Percentiles rank a stretch among this genome's conserved stretches.
Conservation (phyloP, 2,888 invertebrate genomes). For the Phengaris arion region DNA sequence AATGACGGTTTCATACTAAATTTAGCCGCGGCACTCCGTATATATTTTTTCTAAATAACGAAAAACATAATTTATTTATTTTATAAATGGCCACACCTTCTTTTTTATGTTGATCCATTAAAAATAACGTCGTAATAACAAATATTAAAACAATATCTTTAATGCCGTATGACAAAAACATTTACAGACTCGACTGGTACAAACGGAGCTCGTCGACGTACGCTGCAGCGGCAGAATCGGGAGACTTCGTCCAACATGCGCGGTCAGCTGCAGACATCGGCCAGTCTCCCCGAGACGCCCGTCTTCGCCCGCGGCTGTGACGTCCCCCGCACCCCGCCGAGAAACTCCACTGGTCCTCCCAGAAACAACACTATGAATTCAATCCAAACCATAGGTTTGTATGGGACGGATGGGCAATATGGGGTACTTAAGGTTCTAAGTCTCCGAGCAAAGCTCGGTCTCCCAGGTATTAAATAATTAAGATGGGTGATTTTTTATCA, state of each 20-base stretch:
- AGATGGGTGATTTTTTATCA: too few species aligned
- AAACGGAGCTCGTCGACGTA: slow-evolving; percentile 72
- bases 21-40: too few species aligned
- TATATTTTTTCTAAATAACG: too few species aligned
- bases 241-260: slow-evolving; percentile 62
- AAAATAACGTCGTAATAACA: too few species aligned
- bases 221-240: slow-evolving; percentile 72
- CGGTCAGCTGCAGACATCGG: slow-evolving; percentile 88
- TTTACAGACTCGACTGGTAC: slow-evolving; percentile 49
- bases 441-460: too few species aligned
- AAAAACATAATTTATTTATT: too few species aligned
- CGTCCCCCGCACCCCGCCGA: slow-evolving; percentile 89
- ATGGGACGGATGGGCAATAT: not conserved
- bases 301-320: slow-evolving; percentile 92
- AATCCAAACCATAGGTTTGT: slow-evolving; percentile 76
- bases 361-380: slow-evolving; percentile 81
- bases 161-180: not conserved
- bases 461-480: too few species aligned
- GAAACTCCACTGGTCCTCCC: slow-evolving; percentile 83
- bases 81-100: too few species aligned
- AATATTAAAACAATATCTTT: not conserved
- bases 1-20: too few species aligned
- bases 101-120: too few species aligned
- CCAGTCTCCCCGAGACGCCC: slow-evolving; percentile 92
- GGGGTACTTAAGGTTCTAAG: too few species aligned